Evolutionary conservation across 1,140 invertebrate genomes (phyloP).

Genomic region (Euura lappo): DNA sequence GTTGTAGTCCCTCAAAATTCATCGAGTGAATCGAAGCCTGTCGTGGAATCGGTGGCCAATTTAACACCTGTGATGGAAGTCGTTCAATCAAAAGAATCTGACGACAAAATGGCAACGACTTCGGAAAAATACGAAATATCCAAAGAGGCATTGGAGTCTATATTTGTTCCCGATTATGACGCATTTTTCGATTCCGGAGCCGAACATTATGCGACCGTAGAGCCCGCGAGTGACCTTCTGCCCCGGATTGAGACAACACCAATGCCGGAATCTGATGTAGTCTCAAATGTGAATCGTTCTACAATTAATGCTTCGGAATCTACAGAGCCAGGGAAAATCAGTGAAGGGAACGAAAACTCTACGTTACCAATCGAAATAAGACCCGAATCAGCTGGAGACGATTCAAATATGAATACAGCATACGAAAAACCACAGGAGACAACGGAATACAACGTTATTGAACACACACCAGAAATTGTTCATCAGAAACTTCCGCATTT

Average conservation of each 20-base stretch:
- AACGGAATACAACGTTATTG: constrained; percentile 40
- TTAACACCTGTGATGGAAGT: neutral
- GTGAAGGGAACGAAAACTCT: neutral
- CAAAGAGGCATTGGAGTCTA: neutral
- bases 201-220: neutral
- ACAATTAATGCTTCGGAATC: neutral
- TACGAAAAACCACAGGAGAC: constrained; percentile 19
- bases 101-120: neutral
- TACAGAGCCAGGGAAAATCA: neutral
- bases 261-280: neutral
- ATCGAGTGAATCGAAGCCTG: neutral
- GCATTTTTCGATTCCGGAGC: neutral
- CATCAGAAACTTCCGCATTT: constrained; percentile 46
- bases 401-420: constrained; percentile 9
- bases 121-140: neutral
- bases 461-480: constrained; percentile 33
- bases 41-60: neutral
- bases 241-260: neutral
- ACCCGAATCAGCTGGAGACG: neutral
- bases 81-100: neutral
- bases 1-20: neutral
- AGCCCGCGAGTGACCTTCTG: neutral
- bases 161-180: neutral
- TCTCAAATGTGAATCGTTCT: neutral
- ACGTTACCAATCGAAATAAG: neutral